Conservation (phyloP, 2,797 vertebrate genomes). For the Psittacula echo region DNA sequence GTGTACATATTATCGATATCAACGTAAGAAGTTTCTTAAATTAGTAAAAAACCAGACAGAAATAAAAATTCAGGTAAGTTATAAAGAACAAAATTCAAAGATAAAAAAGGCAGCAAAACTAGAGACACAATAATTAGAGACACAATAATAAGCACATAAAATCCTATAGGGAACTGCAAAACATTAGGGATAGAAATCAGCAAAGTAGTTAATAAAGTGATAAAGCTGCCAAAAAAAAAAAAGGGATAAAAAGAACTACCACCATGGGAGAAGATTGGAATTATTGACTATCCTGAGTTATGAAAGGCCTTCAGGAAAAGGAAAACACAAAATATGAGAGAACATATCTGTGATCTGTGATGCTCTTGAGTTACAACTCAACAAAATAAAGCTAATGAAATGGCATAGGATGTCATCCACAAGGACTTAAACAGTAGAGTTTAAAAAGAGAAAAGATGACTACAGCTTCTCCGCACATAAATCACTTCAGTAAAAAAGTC, state of each 20-base stretch:
- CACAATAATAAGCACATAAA: not conserved
- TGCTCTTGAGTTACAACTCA: not conserved
- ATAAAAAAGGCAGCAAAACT: not conserved
- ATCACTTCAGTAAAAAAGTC: not conserved
- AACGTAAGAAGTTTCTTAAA: not conserved
- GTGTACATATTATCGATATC: not conserved
- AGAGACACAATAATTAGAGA: not conserved
- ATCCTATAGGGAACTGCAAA: not conserved
- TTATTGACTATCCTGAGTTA: not conserved
- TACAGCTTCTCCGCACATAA: not conserved
- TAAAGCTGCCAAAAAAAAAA: not conserved
- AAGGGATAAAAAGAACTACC: not conserved
- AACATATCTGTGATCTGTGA: not conserved
- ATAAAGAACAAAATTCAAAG: not conserved
- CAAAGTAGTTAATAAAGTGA: slow-evolving; percentile 25
- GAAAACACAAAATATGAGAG: not conserved
- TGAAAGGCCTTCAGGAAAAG: not conserved
- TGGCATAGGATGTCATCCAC: not conserved
- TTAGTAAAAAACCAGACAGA: not conserved
- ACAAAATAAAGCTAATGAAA: slow-evolving; percentile 1
- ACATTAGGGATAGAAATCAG: not conserved
- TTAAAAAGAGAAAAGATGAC: slow-evolving; percentile 11
- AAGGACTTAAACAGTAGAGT: not conserved
- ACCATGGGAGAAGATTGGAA: not conserved
- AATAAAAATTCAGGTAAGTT: not conserved